Evolutionary conservation across 2,797 vertebrate species (phyloP).

Genomic region (Esox lucius): DNA sequence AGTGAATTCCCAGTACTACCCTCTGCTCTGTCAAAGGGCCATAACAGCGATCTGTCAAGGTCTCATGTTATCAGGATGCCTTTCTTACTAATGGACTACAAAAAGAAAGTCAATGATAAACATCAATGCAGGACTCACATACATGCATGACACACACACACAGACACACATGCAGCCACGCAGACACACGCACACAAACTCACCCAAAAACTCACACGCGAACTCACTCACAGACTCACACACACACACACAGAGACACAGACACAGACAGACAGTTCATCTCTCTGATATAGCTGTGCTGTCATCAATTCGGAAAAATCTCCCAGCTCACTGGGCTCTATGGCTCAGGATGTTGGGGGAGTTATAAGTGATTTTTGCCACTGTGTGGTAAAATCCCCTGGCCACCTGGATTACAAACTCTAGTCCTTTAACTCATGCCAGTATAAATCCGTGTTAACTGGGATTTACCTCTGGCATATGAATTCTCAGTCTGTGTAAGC

Average conservation of each 20-base stretch:
- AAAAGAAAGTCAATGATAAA: conserved; percentile 51
- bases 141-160: conserved; percentile 4
- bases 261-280: conserved; percentile 50
- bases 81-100: conserved; percentile 60
- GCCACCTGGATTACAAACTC: conserved; percentile 86
- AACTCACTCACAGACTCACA: conserved; percentile 19
- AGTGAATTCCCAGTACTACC: conserved; percentile 47
- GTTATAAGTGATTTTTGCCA: conserved; percentile 83
- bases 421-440: conserved; percentile 86
- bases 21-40: conserved; percentile 55
- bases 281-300: conserved; percentile 63
- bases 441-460: conserved; percentile 84
- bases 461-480: conserved; percentile 84
- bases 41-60: conserved; percentile 69
- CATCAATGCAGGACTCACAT: conserved; percentile 7
- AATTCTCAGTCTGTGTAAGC: conserved; percentile 82
- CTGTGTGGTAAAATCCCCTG: conserved; percentile 81
- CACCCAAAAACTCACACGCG: conserved; percentile 21
- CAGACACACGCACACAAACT: conserved; percentile 27
- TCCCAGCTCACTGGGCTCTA: conserved; percentile 70
- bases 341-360: conserved; percentile 74
- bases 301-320: conserved; percentile 74
- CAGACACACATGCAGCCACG: conserved; percentile 34
- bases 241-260: conserved; percentile 36
- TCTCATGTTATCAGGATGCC: conserved; percentile 59